A percentile compares a stretch with the other conserved stretches of the same genome.
Conservation (phyloP, 2,113 vertebrate species). For the Rafetus swinhoei region DNA sequence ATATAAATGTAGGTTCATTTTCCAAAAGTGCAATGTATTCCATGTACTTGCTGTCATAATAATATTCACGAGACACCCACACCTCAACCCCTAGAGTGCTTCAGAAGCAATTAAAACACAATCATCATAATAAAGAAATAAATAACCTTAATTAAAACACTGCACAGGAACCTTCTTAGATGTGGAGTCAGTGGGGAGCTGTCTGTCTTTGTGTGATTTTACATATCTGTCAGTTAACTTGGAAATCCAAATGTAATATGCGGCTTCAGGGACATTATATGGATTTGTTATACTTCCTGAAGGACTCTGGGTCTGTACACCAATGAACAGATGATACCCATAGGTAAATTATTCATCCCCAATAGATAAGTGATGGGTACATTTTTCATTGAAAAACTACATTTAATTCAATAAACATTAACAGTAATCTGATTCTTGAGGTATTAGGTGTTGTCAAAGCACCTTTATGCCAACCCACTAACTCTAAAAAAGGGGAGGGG, state of each 20-base stretch:
- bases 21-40: not conserved
- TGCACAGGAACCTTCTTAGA: constrained; percentile 60
- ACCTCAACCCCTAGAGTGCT: constrained; percentile 50
- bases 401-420: not conserved
- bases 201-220: constrained; percentile 66
- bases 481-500: not conserved
- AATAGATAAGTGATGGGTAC: not conserved
- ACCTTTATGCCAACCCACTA: not conserved
- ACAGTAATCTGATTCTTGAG: not conserved
- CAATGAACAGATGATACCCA: not conserved
- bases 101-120: constrained; percentile 70
- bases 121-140: constrained; percentile 74
- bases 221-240: constrained; percentile 58
- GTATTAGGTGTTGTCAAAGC: no score
- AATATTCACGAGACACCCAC: constrained; percentile 51
- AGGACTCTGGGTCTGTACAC: not conserved
- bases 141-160: constrained; percentile 78
- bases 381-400: not conserved
- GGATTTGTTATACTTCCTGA: not conserved
- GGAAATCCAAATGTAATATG: constrained; percentile 1
- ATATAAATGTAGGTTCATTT: not conserved
- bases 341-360: not conserved
- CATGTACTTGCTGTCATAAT: constrained; percentile 12
- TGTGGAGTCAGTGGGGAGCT: constrained; percentile 58
- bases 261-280: constrained; percentile 18